A percentile compares a stretch with the other conserved stretches of the same genome.
Evolutionary conservation across 2,888 invertebrate species (phyloP).

Genomic region (Hemaris fuciformis): DNA sequence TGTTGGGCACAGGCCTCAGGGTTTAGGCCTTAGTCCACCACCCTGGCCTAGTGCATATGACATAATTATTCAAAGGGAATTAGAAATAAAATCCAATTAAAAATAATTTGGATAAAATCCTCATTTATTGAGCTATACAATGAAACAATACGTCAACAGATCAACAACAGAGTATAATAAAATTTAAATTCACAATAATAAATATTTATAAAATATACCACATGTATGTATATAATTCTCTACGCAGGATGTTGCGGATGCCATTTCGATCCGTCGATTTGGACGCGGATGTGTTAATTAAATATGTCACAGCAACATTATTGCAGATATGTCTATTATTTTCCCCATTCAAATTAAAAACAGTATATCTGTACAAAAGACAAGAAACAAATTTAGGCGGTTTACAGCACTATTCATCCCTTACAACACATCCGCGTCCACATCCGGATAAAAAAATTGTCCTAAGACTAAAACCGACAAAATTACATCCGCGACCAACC

Average conservation of each 20-base stretch:
- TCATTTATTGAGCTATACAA: conserved; percentile 13
- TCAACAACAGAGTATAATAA: conserved; percentile 68
- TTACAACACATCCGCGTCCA: background rate
- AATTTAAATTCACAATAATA: conserved; percentile 49
- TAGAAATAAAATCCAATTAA: background rate
- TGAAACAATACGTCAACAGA: conserved; percentile 47
- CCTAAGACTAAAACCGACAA: background rate
- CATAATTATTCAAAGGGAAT: background rate
- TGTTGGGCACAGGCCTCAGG: too few species aligned
- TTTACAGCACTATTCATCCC: background rate
- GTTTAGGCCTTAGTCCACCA: too few species aligned
- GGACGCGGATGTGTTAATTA: background rate
- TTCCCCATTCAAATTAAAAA: background rate
- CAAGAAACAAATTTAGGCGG: background rate
- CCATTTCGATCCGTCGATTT: background rate
- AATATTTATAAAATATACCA: conserved; percentile 65
- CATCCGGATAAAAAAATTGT: background rate
- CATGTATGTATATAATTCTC: conserved; percentile 33
- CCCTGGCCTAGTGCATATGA: too few species aligned
- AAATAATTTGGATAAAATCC: background rate
- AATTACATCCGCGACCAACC: background rate
- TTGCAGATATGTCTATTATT: background rate
- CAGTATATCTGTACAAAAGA: background rate
- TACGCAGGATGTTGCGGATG: background rate
- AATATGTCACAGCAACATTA: background rate